A percentile compares a stretch with the other conserved stretches of the same genome.
phyloP scores from a whole-genome alignment of 2,797 vertebrate species.

The Sylvia borin region DNA sequence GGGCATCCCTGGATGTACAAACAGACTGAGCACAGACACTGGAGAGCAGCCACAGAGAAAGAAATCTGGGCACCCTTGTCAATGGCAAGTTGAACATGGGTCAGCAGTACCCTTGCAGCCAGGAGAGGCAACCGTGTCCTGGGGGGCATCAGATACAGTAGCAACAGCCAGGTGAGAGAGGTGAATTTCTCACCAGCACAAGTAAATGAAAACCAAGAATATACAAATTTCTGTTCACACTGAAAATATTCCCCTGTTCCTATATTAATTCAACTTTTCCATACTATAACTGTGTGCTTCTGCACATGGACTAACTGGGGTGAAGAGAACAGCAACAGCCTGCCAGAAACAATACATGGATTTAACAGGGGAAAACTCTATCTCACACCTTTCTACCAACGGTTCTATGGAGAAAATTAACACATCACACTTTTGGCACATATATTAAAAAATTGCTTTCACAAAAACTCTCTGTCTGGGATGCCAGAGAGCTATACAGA shows the following conservation, averaged over 20 bases:
- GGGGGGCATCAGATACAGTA: not conserved
- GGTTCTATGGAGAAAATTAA: not conserved
- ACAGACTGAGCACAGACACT: not conserved
- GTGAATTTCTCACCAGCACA: not conserved
- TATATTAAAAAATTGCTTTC: not conserved
- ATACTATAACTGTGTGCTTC: not conserved
- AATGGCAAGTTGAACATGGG: not conserved
- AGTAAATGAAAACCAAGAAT: not conserved
- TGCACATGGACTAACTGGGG: not conserved
- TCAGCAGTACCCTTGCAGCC: not conserved
- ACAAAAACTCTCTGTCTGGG: not conserved
- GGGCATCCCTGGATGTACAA: accelerated
- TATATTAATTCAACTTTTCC: not conserved
- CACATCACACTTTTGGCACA: not conserved
- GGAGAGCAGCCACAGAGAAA: not conserved
- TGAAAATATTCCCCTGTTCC: not conserved
- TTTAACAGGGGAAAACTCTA: not conserved
- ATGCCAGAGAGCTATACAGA: not conserved
- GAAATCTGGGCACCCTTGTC: not conserved
- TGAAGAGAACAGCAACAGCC: not conserved
- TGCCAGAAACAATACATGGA: not conserved
- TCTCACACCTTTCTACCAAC: not conserved
- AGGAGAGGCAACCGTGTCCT: accelerated
- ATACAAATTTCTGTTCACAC: not conserved
- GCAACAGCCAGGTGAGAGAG: not conserved